phyloP scores from a whole-genome alignment of 2,888 invertebrate genomes.

The Cryptophagus acutangulus region DNA sequence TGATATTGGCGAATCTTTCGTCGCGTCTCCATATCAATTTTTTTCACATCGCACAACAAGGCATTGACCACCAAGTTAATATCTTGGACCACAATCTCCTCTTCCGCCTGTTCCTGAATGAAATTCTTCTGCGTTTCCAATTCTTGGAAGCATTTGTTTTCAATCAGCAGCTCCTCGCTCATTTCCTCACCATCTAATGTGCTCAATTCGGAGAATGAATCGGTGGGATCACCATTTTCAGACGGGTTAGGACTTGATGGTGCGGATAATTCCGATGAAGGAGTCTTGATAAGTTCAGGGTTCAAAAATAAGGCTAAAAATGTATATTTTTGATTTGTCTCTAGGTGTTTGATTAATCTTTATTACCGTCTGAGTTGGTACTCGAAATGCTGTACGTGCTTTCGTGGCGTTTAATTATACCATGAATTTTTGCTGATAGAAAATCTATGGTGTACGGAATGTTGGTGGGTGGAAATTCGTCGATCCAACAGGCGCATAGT shows the following conservation, averaged over 20 bases:
- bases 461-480: slow-evolving; percentile 53
- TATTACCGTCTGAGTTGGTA: slow-evolving; percentile 38
- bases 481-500: slow-evolving; percentile 61
- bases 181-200: slow-evolving; percentile 49
- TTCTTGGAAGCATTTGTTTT: slow-evolving; percentile 54
- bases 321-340: background rate
- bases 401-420: slow-evolving; percentile 36
- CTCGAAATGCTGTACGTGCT: slow-evolving; percentile 40
- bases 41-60: slow-evolving; percentile 55
- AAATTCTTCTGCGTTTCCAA: slow-evolving; percentile 48
- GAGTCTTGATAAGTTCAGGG: slow-evolving; percentile 29
- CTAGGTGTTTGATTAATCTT: too few relatives aligned
- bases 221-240: slow-evolving; percentile 36
- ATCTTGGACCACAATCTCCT: slow-evolving; percentile 33
- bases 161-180: slow-evolving; percentile 47
- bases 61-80: slow-evolving; percentile 48
- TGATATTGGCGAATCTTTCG: slow-evolving; percentile 54
- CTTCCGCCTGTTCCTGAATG: slow-evolving; percentile 33
- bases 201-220: slow-evolving; percentile 37
- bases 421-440: slow-evolving; percentile 42
- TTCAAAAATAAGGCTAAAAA: slow-evolving; percentile 31
- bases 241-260: slow-evolving; percentile 41
- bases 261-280: slow-evolving; percentile 29
- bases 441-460: slow-evolving; percentile 58
- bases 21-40: slow-evolving; percentile 54